These are phyloP conservation scores for Pteruthius melanotis DNA, from an alignment of 2,113 vertebrate genomes.

Conservation along the genomic window DNA sequence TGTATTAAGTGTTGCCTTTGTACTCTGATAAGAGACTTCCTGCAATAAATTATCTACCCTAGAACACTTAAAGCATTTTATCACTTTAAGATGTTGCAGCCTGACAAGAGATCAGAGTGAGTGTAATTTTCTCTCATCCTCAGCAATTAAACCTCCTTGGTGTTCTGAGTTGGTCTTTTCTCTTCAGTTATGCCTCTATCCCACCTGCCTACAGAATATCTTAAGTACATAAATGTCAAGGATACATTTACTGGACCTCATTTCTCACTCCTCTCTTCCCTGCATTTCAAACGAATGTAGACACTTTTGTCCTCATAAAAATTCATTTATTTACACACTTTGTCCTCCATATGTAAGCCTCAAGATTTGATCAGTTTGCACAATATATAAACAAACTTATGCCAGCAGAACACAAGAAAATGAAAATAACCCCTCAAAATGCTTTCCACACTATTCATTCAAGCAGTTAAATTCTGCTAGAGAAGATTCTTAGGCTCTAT, in stretches of 20 bases:
- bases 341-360: background rate
- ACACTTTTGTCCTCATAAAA: background rate
- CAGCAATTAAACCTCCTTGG: background rate
- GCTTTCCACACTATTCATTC: background rate
- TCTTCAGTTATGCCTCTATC: background rate
- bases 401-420: background rate
- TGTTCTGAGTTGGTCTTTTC: background rate
- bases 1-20: background rate
- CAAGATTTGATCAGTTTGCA: background rate
- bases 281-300: background rate
- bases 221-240: background rate
- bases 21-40: background rate
- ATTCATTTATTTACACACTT: background rate
- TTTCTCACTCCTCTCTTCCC: background rate
- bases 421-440: background rate
- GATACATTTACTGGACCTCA: background rate
- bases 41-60: background rate
- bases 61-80: background rate
- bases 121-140: background rate
- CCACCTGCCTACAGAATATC: background rate
- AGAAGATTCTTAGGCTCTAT: background rate
- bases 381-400: background rate
- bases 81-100: background rate
- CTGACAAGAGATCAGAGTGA: background rate
- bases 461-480: background rate